These are phyloP conservation scores for Delichon dasypus DNA, from an alignment of 2,797 vertebrate species.

Conservation along the genomic window DNA sequence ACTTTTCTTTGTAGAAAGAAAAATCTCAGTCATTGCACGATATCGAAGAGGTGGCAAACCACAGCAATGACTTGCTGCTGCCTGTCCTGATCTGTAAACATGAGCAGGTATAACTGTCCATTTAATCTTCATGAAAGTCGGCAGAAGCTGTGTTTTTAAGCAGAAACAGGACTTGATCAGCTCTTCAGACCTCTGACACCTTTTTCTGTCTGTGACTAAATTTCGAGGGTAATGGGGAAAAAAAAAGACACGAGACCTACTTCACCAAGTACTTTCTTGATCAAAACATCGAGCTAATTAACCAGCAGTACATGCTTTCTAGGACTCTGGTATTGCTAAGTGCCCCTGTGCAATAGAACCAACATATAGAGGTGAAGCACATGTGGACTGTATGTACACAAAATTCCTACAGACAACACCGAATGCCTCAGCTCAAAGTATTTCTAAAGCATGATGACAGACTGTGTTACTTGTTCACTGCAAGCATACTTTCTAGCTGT, in stretches of 20 bases:
- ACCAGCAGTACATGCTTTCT: not conserved
- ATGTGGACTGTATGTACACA: rapidly evolving
- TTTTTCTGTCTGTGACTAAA: not conserved
- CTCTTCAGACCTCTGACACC: not conserved
- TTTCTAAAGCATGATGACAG: not conserved
- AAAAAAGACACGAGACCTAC: not conserved
- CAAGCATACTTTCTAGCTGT: not conserved
- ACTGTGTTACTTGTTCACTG: not conserved
- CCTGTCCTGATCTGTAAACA: not conserved
- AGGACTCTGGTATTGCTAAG: not conserved
- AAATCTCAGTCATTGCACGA: not conserved
- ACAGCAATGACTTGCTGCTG: not conserved
- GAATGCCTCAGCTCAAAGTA: not conserved
- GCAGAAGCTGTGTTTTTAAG: not conserved
- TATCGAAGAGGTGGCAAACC: not conserved
- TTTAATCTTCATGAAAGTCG: not conserved
- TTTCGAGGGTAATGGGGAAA: rapidly evolving
- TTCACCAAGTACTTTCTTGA: not conserved
- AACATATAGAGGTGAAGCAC: not conserved
- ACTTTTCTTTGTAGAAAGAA: not conserved
- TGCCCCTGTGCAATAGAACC: not conserved
- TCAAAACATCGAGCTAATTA: not conserved
- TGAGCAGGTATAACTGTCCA: not conserved
- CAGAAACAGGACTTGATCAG: not conserved
- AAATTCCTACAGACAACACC: not conserved